A percentile compares a stretch with the other conserved stretches of the same genome.
Conservation (phyloP, 2,797 vertebrate genomes). For the Sylvilagus floridanus region DNA sequence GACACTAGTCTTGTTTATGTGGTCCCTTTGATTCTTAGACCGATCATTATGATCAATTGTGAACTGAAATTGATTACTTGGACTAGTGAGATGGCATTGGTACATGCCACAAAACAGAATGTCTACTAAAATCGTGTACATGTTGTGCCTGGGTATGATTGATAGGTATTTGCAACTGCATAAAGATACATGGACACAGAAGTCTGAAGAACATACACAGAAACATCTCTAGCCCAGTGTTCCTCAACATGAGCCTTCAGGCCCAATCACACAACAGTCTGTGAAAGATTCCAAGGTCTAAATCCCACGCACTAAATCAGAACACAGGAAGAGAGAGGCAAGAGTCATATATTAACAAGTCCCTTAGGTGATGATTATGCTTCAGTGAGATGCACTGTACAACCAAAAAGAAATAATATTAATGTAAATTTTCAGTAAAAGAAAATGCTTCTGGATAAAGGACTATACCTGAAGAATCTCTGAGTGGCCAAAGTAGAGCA, state of each 20-base stretch:
- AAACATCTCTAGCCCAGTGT: background rate
- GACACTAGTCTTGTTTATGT: no score
- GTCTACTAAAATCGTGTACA: background rate
- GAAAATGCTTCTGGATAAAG: background rate
- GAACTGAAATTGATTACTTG: no score
- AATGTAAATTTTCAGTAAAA: background rate
- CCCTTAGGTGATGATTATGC: background rate
- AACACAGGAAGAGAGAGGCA: background rate
- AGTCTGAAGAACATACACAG: background rate
- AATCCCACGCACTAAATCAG: background rate
- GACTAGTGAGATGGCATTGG: no score
- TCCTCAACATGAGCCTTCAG: background rate
- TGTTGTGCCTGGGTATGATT: background rate
- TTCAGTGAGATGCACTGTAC: background rate
- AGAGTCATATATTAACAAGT: background rate
- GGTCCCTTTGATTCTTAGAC: no score
- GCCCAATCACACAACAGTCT: background rate
- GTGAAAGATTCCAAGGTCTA: background rate
- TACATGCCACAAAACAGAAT: background rate
- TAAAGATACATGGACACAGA: background rate
- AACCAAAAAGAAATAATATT: background rate
- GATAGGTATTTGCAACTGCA: background rate
- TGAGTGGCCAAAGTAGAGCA: background rate
- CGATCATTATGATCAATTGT: no score
- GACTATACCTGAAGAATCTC: background rate